Base-by-base conservation (phyloP, 2,797 vertebrate species). In the Arrhamphus sclerolepis region DNA sequence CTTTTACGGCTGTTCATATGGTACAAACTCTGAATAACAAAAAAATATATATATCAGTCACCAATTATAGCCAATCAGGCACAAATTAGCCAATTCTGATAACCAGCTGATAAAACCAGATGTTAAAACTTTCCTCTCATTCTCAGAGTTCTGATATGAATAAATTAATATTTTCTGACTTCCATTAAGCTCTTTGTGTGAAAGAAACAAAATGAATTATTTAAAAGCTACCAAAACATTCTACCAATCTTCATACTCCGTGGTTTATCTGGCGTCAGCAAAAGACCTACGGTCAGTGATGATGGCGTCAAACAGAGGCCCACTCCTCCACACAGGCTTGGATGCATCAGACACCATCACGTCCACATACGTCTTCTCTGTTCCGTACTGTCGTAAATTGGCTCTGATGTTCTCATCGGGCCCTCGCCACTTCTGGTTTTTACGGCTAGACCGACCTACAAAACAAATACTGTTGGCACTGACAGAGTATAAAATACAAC, bases 341-440 rank as follows among this genome's bases (percentile, higher is more conserved):
- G 98, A 96, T 3, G 95, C 97, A 62, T 99, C 98, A 41, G 95
- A 96, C 73, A 99, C 92, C 21, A 99, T 92, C 0, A 98, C 93
- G 34, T 99, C 98, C 1, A 98, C 67, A 56, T 97, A 99, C 56
- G 91, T 91, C 38, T 90, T 90, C 87, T 98, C 97, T 50, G 93
- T 88, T 18, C 94, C 96, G 13, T 99, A 99, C 72, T 99, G 98
- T 11, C 96, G 90, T 64, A 99, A 92, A 78, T 99, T 99, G 48
- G 98, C 97, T 86, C 94, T 87, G 75, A 99, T 99, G 40, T 99
- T 99, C 86, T 99, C 97, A 87, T 99, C 97, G 0, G 97, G 98
- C 40, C 97, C 97, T 85, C 98, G 94, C 98, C 98, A 99, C 60
- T 95, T 97, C 82, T 99, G 97, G 86, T 97, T 95, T 89, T 94